Base-by-base conservation (phyloP, 2,888 invertebrate genomes). In the Nephrotoma flavescens region DNA sequence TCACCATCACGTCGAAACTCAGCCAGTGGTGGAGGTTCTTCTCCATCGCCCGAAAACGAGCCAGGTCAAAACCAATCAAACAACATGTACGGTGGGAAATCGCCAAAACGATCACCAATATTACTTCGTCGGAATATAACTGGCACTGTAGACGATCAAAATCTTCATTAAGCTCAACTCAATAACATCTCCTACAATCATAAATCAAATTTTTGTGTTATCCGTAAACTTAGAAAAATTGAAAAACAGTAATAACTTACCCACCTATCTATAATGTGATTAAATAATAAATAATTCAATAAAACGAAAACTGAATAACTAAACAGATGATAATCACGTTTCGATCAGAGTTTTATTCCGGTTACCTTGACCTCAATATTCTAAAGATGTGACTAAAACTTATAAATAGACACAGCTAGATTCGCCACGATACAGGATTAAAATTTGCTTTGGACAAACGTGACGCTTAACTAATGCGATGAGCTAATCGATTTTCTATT, bases 11-110 rank as follows among this genome's bases (percentile, higher is more conserved):
- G 92, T 19, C 94, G 95, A 11, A 94, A 94, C 87, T 93, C 93
- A 87, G 93, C 93, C 87, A 92, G 93, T 87, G 94, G 94, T 12
- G 94, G 94, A 87, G 94, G 95, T 45, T 90, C 90, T 4, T 94
- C 95, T 2, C 95, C 96, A 42, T 96, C 96, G 2, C 95, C 95
- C 0, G 95, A 95, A 89, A 91, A 91, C 1, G 92, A 92, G 86
- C 90, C 90, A 87, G 89, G 90, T 87, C 92, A 92, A 87, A 93
- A 92, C 87, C 88, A 89, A 19, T 89, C 89, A 87, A 89, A 89
- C 86, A 57, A 57, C 7, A 71, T 71, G 11, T 31, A 9, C 31
- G 71, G 71, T 6, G 71, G 71, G 1, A 92, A 91, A 87, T 93
- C 93, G 2, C 93, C 93, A 0, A 92, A 92, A 87, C 91, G 92